Conservation (phyloP, 2,888 invertebrate species). For the Melanotus villosus region DNA sequence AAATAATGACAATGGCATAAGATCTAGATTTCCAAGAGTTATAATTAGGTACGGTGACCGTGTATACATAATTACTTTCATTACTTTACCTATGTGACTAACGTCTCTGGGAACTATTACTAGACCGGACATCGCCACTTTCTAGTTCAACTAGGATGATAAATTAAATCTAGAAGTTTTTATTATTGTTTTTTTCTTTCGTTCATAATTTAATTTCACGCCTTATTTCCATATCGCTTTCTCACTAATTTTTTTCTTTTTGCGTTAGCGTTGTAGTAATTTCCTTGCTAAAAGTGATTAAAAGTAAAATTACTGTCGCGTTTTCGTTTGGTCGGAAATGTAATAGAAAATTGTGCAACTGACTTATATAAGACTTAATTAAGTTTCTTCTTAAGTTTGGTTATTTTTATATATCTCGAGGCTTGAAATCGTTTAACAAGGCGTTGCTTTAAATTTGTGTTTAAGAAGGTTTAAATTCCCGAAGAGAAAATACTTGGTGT, state of each 20-base stretch:
- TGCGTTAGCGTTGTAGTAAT: too few species aligned
- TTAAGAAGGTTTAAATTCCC: too few species aligned
- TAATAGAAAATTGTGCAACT: too few species aligned
- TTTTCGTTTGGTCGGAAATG: too few species aligned
- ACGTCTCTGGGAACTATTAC: constrained; percentile 12
- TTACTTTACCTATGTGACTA: constrained; percentile 13
- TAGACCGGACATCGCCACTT: constrained; percentile 16
- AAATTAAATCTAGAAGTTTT: not conserved
- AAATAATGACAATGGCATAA: not conserved
- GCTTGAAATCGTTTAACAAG: too few species aligned
- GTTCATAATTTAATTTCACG: constrained; percentile 5
- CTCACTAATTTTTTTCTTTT: not conserved
- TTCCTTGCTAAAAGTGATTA: too few species aligned
- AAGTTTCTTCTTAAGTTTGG: too few species aligned
- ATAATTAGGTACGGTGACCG: not conserved
- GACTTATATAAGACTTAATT: too few species aligned
- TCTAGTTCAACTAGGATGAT: constrained; percentile 13
- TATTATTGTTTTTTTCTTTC: not conserved
- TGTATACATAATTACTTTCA: constrained; percentile 12
- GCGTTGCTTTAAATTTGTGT: too few species aligned
- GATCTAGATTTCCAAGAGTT: not conserved
- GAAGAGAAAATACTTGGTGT: too few species aligned
- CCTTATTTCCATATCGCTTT: constrained; percentile 9
- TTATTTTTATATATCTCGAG: too few species aligned
- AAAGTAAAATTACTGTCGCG: too few species aligned